These are phyloP conservation scores for Neotoxoptera formosana DNA, from an alignment of 1,140 invertebrate genomes.

Conservation along the genomic window DNA sequence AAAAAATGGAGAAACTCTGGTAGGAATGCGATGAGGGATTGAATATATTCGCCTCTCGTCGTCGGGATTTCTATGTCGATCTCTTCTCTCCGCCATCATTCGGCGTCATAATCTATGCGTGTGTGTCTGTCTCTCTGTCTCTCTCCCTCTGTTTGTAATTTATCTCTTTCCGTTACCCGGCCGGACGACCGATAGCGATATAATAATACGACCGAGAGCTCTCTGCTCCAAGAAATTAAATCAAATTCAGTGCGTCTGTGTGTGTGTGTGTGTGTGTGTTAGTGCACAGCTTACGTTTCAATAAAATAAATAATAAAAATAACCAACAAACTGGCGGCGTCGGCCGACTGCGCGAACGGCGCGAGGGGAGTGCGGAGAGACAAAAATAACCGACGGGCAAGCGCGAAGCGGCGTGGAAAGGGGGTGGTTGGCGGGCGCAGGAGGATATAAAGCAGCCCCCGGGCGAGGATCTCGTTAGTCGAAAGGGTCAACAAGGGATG, in stretches of 20 bases:
- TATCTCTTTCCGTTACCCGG: background rate
- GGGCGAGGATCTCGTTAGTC: slow-evolving; percentile 54
- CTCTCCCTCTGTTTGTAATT: background rate
- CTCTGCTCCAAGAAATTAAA: slow-evolving; percentile 26
- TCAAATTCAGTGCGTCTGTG: background rate
- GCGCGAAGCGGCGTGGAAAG: background rate
- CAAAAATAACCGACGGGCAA: background rate
- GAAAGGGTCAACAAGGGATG: slow-evolving; percentile 56
- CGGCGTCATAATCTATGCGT: background rate
- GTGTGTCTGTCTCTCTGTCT: background rate
- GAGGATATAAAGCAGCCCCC: slow-evolving; percentile 46
- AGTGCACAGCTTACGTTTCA: slow-evolving; percentile 35
- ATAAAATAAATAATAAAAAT: slow-evolving; percentile 56
- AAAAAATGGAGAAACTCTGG: background rate
- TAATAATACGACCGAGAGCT: background rate
- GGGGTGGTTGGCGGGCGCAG: background rate
- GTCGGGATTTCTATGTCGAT: background rate
- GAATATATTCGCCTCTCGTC: background rate
- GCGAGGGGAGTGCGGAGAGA: too few species aligned
- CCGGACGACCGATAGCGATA: background rate
- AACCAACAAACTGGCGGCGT: background rate
- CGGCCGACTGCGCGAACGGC: background rate
- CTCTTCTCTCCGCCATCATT: background rate
- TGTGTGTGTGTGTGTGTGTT: background rate
- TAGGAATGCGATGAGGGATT: background rate